A percentile compares a stretch with the other conserved stretches of the same genome.
phyloP scores from a whole-genome alignment of 1,140 invertebrate species.

The Copidosoma floridanum region DNA sequence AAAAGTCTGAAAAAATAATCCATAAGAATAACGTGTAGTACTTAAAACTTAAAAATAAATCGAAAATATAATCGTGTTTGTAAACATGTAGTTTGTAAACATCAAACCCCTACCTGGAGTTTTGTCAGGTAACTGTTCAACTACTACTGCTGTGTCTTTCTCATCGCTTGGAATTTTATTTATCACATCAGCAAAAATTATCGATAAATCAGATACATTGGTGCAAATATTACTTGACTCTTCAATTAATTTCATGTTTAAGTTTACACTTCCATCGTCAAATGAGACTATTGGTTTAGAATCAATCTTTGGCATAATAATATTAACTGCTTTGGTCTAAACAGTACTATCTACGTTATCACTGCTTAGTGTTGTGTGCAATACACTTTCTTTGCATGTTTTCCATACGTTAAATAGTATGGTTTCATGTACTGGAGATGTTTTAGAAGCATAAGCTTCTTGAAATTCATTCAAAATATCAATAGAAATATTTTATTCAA shows the following conservation, averaged over 20 bases:
- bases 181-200: not conserved
- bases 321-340: not conserved
- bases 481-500: not conserved
- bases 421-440: too few species aligned
- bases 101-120: too few species aligned
- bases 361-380: not conserved
- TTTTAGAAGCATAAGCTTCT: too few species aligned
- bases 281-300: not conserved
- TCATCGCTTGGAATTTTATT: too few species aligned
- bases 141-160: too few species aligned
- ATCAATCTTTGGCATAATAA: not conserved
- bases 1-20: too few species aligned
- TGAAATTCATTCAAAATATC: not conserved
- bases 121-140: too few species aligned
- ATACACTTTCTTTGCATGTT: not conserved
- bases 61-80: too few species aligned
- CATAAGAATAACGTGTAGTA: too few species aligned
- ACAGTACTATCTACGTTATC: not conserved
- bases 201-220: not conserved
- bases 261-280: not conserved
- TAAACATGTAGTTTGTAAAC: too few species aligned
- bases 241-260: not conserved
- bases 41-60: too few species aligned
- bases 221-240: not conserved
- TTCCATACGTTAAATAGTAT: not conserved